Base-by-base conservation (phyloP, 2,113 vertebrate genomes). In the Onychostoma macrolepis region DNA sequence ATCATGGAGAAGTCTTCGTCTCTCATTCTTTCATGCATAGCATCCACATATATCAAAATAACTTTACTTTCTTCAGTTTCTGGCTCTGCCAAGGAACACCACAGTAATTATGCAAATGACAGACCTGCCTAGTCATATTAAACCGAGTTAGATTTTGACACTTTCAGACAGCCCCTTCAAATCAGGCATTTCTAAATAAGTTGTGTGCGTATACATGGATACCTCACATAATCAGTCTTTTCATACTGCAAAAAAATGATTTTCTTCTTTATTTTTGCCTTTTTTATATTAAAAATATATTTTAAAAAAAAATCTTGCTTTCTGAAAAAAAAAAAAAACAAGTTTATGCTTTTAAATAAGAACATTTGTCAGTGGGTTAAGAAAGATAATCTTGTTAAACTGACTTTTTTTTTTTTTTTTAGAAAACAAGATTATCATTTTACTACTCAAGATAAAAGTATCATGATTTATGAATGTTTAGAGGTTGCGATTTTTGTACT, bases 51-150 rank as follows among this genome's bases (percentile, higher is more conserved):
- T 86, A 85, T 41, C 28, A 74, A 74, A 72, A 56, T 38, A 56
- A 38, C 19, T 41, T 74, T 26, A 56, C 6, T 38, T 74, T 56
- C 41, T 26, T 24, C 36, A 71, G 0, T 30, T 89, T 63, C 61
- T 83, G 53, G 24, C 43, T 26, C 86, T 56, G 56, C 48, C 30
- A 74, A 87, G 63, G 56, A 33, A 65, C 69, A 85, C 88, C 82
- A 56, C 82, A 90, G 86, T 88, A 58, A 90, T 91, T 87, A 82
- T 87, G 65, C 78, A 89, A 91, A 90, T 86, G 76, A 90, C 56
- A 87, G 45, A 79, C 76, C 72, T 91, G 89, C 88, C 85, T 33
- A 21, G 77, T 38, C 78, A 79, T 80, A 87, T 91, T 88, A 91
- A 84, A 17, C 74, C 86, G 76, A 90, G 86, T 45, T 72, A 58